Evolutionary conservation across 2,797 vertebrate species (phyloP), one percentile per base, ranked within the genome.

Genomic region (Discoglossus pictus): DNA sequence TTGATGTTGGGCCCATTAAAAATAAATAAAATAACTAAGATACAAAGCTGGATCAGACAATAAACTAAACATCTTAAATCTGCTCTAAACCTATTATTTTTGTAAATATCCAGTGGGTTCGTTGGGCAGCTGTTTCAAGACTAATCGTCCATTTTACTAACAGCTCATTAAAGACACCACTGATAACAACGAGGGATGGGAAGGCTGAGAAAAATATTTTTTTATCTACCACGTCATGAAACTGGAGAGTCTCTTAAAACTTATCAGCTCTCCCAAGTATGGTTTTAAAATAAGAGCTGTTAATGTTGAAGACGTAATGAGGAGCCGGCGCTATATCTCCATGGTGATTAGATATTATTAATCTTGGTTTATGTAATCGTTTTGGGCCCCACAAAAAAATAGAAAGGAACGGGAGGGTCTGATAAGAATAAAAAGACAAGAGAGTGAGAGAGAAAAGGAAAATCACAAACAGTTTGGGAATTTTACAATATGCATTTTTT

Each of bases 231-330:
- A 23, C 34, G 59, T 63, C 67, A 55, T 56, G 12, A 36, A 31
- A 35, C 67, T 70, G 59, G 51, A 70, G 67, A 70, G 42, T 46
- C 67, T 70, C 59, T 70, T 43, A 38, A 18, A 23, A n/a, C 40
- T 70, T 63, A 70, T 70, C 67, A 39, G 58, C 36, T 55, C 59
- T 12, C 50, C 23, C 59, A 50, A 70, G 59, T 56, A 48, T 56
- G 43, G 61, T 46, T 46, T 38, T 56, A 63, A 42, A 63, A 44
- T 27, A 56, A 50, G 44, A 40, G 52, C 43, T 55, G 18, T 44
- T 55, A 62, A 55, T 70, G 58, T 38, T 6, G 44, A 11, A 47
- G 38, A 2, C 31, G 34, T 56, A 55, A 63, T 70, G 51, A 55
- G 60, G 34, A 44, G 40, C 34, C 17, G 16, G 24, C 36, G 18